Conservation (phyloP, 2,888 invertebrate genomes). For the Pomacea canaliculata region DNA sequence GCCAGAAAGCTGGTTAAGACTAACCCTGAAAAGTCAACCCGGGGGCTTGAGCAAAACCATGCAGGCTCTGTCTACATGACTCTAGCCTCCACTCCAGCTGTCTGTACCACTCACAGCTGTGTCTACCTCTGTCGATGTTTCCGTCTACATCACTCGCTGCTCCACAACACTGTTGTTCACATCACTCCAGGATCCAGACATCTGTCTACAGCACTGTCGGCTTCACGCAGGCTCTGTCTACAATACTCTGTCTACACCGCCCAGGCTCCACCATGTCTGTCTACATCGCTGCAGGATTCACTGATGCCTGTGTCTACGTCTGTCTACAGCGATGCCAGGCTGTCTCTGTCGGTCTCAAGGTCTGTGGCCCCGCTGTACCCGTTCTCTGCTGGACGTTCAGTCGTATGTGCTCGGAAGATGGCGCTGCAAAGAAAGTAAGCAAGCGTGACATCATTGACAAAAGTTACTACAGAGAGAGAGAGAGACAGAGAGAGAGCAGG, state of each 20-base stretch:
- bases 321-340: constrained; percentile 51
- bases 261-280: not conserved
- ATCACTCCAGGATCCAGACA: too few species aligned
- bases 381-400: constrained; percentile 51
- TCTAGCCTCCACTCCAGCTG: too few species aligned
- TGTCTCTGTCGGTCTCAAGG: constrained; percentile 54
- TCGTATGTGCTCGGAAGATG: constrained; percentile 49
- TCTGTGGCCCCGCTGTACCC: constrained; percentile 41
- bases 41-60: too few species aligned
- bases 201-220: not conserved
- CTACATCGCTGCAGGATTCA: not conserved
- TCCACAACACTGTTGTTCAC: too few species aligned
- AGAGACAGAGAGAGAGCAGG: not conserved
- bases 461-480: not conserved
- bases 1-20: too few species aligned
- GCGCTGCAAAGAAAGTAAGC: not conserved
- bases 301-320: not conserved
- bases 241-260: too few species aligned
- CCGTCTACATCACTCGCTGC: too few species aligned
- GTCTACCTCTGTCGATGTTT: too few species aligned
- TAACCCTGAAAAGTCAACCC: too few species aligned
- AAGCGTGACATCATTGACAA: not conserved
- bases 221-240: not conserved
- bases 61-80: too few species aligned
- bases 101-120: not conserved